Conservation (phyloP, 2,888 invertebrate genomes). For the Lacanobia oleracea region DNA sequence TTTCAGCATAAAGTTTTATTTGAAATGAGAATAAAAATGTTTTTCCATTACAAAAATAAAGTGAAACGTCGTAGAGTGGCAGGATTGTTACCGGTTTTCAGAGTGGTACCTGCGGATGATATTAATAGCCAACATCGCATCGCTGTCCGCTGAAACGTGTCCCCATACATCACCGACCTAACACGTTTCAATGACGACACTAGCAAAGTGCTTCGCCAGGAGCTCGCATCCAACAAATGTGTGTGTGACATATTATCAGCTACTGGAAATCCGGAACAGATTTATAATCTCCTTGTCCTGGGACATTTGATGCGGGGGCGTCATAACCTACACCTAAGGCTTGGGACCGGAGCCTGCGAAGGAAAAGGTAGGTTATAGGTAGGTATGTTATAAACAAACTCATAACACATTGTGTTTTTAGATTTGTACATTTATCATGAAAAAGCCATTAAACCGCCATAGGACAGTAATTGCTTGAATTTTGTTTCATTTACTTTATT, state of each 20-base stretch:
- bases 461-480: slow-evolving; percentile 10
- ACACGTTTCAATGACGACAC: slow-evolving; percentile 57
- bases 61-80: slow-evolving; percentile 30
- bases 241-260: slow-evolving; percentile 40
- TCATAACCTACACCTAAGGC: slow-evolving; percentile 1
- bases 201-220: slow-evolving; percentile 52
- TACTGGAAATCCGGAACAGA: slow-evolving; percentile 44
- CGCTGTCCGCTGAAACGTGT: slow-evolving; percentile 49
- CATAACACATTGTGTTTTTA: neutral
- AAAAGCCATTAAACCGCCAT: slow-evolving; percentile 4
- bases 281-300: slow-evolving; percentile 45
- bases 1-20: slow-evolving; percentile 11
- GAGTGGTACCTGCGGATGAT: slow-evolving; percentile 41
- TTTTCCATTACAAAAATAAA: slow-evolving; percentile 10
- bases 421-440: slow-evolving; percentile 3
- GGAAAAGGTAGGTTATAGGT: neutral
- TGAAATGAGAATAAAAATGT: slow-evolving; percentile 9
- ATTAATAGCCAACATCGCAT: slow-evolving; percentile 58
- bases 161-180: slow-evolving; percentile 51
- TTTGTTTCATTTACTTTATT: slow-evolving; percentile 37
- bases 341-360: neutral
- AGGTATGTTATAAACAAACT: neutral
- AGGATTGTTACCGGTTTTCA: slow-evolving; percentile 23
- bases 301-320: slow-evolving; percentile 1
- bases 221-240: slow-evolving; percentile 47